Evolutionary conservation across 2,797 vertebrate genomes (phyloP).

Genomic region (Avahi laniger): DNA sequence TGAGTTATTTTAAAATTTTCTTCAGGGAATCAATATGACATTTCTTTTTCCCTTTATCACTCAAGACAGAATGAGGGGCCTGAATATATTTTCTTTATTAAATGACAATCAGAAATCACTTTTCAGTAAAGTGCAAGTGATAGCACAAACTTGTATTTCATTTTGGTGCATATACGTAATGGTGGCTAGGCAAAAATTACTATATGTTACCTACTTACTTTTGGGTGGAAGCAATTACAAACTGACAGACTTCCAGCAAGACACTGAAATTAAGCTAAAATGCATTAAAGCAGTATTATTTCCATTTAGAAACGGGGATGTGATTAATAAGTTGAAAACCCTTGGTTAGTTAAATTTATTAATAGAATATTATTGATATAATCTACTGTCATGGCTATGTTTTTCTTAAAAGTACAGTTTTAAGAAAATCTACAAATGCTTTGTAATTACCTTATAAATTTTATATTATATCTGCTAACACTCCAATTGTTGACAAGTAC

Average conservation of each 20-base stretch:
- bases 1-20: neutral
- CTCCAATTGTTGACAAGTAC: neutral
- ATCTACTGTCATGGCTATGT: neutral
- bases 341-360: neutral
- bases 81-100: neutral
- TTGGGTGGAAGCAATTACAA: constrained; percentile 8
- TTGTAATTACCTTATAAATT: constrained; percentile 20
- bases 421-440: constrained; percentile 4
- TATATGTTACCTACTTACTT: neutral
- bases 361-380: neutral
- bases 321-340: neutral
- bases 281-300: neutral
- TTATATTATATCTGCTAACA: neutral
- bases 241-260: neutral
- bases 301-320: neutral
- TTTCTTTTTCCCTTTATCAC: constrained; percentile 21
- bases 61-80: neutral
- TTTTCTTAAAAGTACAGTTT: constrained; percentile 13
- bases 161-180: neutral
- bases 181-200: neutral
- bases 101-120: neutral
- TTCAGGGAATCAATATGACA: neutral
- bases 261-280: neutral
- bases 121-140: neutral
- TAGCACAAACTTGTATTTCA: neutral